Evolutionary conservation across 2,888 invertebrate genomes (phyloP).

Genomic region (Tyria jacobaeae): DNA sequence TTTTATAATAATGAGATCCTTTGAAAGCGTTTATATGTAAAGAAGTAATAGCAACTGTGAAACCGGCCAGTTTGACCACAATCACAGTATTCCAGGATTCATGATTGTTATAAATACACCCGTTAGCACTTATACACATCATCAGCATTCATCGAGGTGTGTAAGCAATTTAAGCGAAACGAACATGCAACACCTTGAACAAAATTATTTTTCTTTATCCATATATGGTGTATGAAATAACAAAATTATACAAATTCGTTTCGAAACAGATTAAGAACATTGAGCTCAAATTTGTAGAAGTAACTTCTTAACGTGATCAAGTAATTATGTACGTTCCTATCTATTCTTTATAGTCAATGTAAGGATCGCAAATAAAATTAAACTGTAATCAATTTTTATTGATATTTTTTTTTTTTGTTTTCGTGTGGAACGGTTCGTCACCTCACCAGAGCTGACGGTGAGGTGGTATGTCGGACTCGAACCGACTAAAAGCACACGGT

Average conservation of each 20-base stretch:
- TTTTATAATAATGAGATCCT: conserved; percentile 18
- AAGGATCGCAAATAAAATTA: not conserved
- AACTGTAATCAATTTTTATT: not conserved
- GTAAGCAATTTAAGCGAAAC: not conserved
- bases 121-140: conserved; percentile 42
- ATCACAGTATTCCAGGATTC: conserved; percentile 34
- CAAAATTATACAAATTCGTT: too few relatives aligned
- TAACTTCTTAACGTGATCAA: too few relatives aligned
- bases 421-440: too few relatives aligned
- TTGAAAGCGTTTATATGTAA: conserved; percentile 25
- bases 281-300: too few relatives aligned
- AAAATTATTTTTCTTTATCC: not conserved
- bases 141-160: conserved; percentile 25
- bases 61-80: conserved; percentile 42
- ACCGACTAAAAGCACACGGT: too few relatives aligned
- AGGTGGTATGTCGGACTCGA: too few relatives aligned
- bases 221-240: not conserved
- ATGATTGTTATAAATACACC: conserved; percentile 39
- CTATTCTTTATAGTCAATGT: not conserved
- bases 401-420: not conserved
- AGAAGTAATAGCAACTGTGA: conserved; percentile 32
- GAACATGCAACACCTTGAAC: not conserved
- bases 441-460: too few relatives aligned
- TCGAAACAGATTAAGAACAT: not conserved
- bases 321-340: not conserved